A percentile compares a stretch with the other conserved stretches of the same genome.
phyloP scores from a whole-genome alignment of 2,797 vertebrate species.

The Phataginus tetradactyla region DNA sequence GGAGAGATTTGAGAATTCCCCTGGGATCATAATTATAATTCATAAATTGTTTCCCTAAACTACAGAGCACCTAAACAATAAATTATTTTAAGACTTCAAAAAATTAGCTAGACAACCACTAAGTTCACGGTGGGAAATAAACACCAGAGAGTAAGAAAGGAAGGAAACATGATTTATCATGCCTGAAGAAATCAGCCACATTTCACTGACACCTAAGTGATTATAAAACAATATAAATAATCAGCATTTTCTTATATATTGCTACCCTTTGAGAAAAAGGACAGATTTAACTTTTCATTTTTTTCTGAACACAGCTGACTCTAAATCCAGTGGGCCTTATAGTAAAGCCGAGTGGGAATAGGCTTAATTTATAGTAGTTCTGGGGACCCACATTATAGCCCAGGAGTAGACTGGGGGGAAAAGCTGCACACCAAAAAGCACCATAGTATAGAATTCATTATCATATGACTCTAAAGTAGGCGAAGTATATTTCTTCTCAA shows the following conservation, averaged over 20 bases:
- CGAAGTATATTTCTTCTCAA: background rate
- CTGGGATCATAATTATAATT: background rate
- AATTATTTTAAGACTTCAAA: background rate
- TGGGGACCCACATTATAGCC: background rate
- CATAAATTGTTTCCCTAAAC: background rate
- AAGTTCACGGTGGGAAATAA: background rate
- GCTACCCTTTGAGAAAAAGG: background rate
- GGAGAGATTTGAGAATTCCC: background rate
- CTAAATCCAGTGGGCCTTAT: background rate
- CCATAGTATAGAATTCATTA: background rate
- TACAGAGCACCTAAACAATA: background rate
- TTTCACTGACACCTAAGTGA: background rate
- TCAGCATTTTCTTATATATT: background rate
- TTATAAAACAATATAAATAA: background rate
- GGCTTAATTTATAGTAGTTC: background rate
- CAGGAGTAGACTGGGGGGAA: background rate
- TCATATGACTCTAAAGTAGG: background rate
- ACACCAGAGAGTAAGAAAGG: background rate
- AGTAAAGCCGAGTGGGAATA: background rate
- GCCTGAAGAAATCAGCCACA: background rate
- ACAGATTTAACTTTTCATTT: background rate
- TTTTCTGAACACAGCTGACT: background rate
- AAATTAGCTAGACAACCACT: background rate
- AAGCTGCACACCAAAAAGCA: background rate
- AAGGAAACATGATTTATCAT: background rate